Evolutionary conservation across 1,140 invertebrate species (phyloP).

Genomic region (Euura lappo): DNA sequence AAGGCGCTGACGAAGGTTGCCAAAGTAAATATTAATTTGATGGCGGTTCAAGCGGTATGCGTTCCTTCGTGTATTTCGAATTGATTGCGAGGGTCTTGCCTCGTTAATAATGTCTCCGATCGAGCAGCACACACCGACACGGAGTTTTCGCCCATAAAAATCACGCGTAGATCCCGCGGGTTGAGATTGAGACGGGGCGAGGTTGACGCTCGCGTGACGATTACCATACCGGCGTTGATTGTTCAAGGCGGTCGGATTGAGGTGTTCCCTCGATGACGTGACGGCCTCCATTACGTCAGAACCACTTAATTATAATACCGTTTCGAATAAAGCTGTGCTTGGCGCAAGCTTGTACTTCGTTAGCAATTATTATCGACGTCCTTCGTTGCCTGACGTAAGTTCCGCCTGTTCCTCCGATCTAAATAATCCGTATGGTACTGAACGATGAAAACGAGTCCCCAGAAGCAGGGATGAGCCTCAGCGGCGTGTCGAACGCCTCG

Average conservation of each 20-base stretch:
- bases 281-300: slow-evolving; percentile 58
- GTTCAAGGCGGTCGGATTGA: slow-evolving; percentile 49
- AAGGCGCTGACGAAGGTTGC: too few relatives aligned
- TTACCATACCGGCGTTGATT: slow-evolving; percentile 56
- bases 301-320: slow-evolving; percentile 63
- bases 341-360: slow-evolving; percentile 57
- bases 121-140: background rate
- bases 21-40: too few relatives aligned
- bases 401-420: too few relatives aligned
- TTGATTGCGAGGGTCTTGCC: too few relatives aligned
- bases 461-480: background rate
- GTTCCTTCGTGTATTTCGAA: too few relatives aligned
- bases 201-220: slow-evolving; percentile 50
- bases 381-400: background rate
- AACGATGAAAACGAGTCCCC: background rate
- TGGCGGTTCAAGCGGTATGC: too few relatives aligned
- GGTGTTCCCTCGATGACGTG: slow-evolving; percentile 53
- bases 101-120: too few relatives aligned
- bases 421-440: background rate
- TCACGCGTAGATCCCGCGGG: too few relatives aligned
- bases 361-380: slow-evolving; percentile 51
- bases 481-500: slow-evolving; percentile 5
- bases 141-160: slow-evolving; percentile 26
- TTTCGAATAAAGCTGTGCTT: slow-evolving; percentile 58
- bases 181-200: slow-evolving; percentile 18